Conservation (phyloP, 1,140 invertebrate species). For the Drosophila hydei region DNA sequence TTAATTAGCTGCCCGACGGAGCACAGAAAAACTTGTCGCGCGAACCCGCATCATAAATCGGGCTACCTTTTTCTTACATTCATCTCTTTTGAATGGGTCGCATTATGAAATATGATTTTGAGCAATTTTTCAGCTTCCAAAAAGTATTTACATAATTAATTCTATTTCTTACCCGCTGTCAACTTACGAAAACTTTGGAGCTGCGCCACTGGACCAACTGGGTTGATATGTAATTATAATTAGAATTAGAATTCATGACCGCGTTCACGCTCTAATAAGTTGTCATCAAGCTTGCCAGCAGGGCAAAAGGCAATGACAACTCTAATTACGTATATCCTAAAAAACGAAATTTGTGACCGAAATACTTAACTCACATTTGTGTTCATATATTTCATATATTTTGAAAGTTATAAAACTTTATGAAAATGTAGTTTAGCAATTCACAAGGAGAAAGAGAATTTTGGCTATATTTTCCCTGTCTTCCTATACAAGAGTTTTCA, state of each 20-base stretch:
- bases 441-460: too few relatives aligned
- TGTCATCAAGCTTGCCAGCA: neutral
- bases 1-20: constrained; percentile 18
- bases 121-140: neutral
- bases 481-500: too few relatives aligned
- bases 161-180: constrained; percentile 24
- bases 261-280: neutral
- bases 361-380: too few relatives aligned
- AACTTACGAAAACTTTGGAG: constrained; percentile 7
- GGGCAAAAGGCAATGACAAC: neutral
- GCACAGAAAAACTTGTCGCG: constrained; percentile 12
- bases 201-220: constrained; percentile 42
- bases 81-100: neutral
- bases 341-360: too few relatives aligned
- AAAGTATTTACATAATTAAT: constrained; percentile 56
- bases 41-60: constrained; percentile 32
- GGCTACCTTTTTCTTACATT: constrained; percentile 15
- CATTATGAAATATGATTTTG: constrained; percentile 34
- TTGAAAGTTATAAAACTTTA: too few relatives aligned
- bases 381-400: too few relatives aligned
- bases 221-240: constrained; percentile 73
- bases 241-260: constrained; percentile 45
- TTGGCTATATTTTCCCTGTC: too few relatives aligned
- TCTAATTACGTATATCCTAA: too few relatives aligned
- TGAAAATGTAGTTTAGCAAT: too few relatives aligned